A percentile compares a stretch with the other conserved stretches of the same genome.
phyloP scores from a whole-genome alignment of 2,113 vertebrate genomes.

The Coptodon rendalli region DNA sequence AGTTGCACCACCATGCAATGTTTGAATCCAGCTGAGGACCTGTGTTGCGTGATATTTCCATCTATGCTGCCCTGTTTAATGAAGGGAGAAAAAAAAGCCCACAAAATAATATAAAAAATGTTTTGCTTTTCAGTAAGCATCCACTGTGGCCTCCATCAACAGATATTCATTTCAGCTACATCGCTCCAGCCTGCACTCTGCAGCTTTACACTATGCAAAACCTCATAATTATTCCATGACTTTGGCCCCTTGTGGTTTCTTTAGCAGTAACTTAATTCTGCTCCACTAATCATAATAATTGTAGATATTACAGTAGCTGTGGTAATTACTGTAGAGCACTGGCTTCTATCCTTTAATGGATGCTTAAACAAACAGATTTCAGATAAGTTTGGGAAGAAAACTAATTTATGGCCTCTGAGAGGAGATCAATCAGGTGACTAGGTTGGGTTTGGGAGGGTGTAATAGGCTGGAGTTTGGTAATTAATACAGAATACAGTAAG shows the following conservation, averaged over 20 bases:
- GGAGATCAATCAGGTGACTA: conserved; percentile 71
- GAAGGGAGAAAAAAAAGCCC: background rate
- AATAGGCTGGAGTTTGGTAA: conserved; percentile 57
- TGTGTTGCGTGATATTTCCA: background rate
- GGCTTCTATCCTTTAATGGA: conserved; percentile 54
- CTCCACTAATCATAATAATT: conserved; percentile 64
- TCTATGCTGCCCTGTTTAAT: background rate
- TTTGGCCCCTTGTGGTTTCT: conserved; percentile 40
- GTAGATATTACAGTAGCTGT: conserved; percentile 56
- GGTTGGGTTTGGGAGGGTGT: conserved; percentile 40
- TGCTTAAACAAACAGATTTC: conserved; percentile 70
- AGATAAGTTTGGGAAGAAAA: conserved; percentile 56
- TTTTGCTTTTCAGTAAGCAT: conserved; percentile 11
- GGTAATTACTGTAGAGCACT: conserved; percentile 55
- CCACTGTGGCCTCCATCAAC: background rate
- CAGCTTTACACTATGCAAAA: conserved; percentile 23
- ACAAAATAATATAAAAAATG: background rate
- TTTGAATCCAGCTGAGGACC: background rate
- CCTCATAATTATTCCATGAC: conserved; percentile 17
- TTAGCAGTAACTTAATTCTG: conserved; percentile 49
- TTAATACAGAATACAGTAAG: conserved; percentile 69
- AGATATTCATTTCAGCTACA: background rate
- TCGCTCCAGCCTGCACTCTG: background rate
- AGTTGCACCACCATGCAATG: background rate
- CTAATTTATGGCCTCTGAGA: conserved; percentile 61